These are phyloP conservation scores for Papilio polyxenes DNA, from an alignment of 1,140 invertebrate species.

Conservation along the genomic window DNA sequence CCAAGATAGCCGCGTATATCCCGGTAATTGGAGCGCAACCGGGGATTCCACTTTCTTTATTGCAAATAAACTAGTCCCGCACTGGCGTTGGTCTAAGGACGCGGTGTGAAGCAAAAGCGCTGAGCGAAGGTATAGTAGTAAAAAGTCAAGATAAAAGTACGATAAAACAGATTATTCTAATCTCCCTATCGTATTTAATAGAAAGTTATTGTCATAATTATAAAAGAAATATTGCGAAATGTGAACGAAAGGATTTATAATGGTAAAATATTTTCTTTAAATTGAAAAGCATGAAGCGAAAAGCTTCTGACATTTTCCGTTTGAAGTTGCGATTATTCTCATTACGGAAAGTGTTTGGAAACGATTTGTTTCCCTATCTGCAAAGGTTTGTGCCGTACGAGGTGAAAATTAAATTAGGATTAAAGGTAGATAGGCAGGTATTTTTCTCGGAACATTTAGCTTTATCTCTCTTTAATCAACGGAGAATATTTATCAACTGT, in stretches of 20 bases:
- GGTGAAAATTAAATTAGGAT: constrained; percentile 27
- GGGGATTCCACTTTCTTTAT: constrained; percentile 79
- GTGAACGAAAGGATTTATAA: too few species aligned
- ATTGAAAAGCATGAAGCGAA: neutral
- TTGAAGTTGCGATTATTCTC: constrained; percentile 61
- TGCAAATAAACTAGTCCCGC: constrained; percentile 77
- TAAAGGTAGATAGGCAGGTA: constrained; percentile 11
- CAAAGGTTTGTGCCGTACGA: constrained; percentile 1
- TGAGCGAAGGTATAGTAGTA: neutral
- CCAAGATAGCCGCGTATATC: constrained; percentile 76
- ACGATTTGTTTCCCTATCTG: constrained; percentile 54
- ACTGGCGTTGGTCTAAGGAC: constrained; percentile 65
- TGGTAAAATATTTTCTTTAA: neutral
- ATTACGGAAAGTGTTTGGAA: constrained; percentile 65
- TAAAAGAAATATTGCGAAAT: neutral
- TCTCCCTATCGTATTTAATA: neutral
- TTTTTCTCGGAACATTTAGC: neutral
- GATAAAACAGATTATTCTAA: neutral
- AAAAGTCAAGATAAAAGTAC: neutral
- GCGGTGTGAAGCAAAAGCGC: constrained; percentile 48
- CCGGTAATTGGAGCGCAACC: constrained; percentile 77
- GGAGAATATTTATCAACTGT: neutral
- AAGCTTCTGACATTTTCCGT: constrained; percentile 51
- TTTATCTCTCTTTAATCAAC: neutral
- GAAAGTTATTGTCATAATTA: neutral